Conservation (phyloP, 2,888 invertebrate genomes). For the Coelopa pilipes region DNA sequence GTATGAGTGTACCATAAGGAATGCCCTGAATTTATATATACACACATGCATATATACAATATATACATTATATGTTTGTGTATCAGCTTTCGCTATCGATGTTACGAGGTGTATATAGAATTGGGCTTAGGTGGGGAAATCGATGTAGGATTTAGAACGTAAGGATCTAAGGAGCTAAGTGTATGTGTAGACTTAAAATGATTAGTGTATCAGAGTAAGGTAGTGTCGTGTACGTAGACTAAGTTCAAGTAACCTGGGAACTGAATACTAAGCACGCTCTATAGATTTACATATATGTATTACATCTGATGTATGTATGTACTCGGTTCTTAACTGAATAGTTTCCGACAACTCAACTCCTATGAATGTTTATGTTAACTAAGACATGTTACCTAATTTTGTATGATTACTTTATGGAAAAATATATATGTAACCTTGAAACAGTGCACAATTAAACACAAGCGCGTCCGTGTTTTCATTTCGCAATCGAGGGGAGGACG, state of each 20-base stretch:
- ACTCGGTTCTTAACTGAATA: no score
- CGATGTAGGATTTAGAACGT: no score
- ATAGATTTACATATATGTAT: neutral
- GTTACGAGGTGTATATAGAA: neutral
- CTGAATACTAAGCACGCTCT: slow-evolving; percentile 21
- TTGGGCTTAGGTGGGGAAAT: neutral
- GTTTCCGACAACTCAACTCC: no score
- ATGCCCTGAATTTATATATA: slow-evolving; percentile 17
- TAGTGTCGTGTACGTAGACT: neutral
- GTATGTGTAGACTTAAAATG: neutral
- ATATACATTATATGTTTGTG: neutral
- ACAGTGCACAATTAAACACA: no score
- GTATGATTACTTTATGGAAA: no score
- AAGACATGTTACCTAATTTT: no score
- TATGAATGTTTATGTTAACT: no score
- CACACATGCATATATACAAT: neutral
- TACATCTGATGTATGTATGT: no score
- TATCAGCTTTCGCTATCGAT: slow-evolving; percentile 5
- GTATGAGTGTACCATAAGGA: slow-evolving; percentile 18
- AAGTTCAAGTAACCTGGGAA: slow-evolving; percentile 3
- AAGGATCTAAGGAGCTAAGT: slow-evolving; percentile 6
- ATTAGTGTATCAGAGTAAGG: neutral
- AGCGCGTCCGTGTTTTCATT: no score
- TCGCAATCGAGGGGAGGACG: no score
- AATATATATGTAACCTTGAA: no score